These are phyloP conservation scores for Nycticebus coucang DNA, from an alignment of 2,113 vertebrate species.

Conservation along the genomic window DNA sequence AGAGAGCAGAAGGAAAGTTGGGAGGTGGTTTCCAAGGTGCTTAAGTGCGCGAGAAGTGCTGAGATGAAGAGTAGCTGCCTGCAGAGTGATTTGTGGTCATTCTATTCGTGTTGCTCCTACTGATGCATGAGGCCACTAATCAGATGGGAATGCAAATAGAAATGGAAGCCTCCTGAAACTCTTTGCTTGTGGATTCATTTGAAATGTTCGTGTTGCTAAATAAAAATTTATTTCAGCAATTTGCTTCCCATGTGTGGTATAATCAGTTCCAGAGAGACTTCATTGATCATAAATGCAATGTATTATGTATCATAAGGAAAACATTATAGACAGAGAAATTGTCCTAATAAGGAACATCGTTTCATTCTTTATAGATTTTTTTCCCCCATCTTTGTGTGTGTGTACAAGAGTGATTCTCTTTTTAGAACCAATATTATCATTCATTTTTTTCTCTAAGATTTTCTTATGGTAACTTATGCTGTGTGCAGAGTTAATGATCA, in stretches of 20 bases:
- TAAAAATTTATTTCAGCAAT: conserved; percentile 52
- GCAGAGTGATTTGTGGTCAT: not conserved
- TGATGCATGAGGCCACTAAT: not conserved
- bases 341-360: conserved; percentile 23
- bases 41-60: not conserved
- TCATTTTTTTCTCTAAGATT: conserved; percentile 17
- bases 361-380: conserved; percentile 31
- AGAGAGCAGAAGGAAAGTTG: not conserved
- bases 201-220: conserved; percentile 57
- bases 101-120: not conserved
- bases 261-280: conserved; percentile 61
- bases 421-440: not conserved
- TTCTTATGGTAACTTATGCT: conserved; percentile 11
- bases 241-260: conserved; percentile 63
- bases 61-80: not conserved
- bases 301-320: conserved; percentile 46
- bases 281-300: conserved; percentile 62
- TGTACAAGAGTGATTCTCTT: not conserved
- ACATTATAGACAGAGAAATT: conserved; percentile 8
- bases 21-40: not conserved
- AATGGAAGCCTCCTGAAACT: conserved; percentile 28
- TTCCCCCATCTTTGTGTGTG: not conserved
- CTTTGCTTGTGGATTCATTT: conserved; percentile 41
- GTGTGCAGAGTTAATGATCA: conserved; percentile 25
- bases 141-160: conserved; percentile 31